Percentiles rank a stretch among this genome's conserved stretches.
Conservation (phyloP, 2,888 invertebrate species). For the Marasmarcha lunaedactyla region DNA sequence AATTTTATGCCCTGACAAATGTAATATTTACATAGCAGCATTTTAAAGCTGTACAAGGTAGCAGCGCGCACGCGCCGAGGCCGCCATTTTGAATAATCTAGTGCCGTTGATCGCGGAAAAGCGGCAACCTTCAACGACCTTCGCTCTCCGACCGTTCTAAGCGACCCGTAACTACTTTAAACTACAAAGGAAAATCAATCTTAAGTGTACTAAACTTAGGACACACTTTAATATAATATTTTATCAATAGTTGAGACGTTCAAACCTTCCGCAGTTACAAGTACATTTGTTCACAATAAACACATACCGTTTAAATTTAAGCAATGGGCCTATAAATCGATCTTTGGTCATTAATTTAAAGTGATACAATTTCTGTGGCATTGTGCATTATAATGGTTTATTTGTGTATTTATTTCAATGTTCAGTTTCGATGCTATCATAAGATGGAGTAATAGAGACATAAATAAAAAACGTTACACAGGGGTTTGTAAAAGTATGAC, state of each 20-base stretch:
- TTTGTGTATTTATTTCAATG: no score
- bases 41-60: conserved; percentile 20
- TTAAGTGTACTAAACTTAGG: no score
- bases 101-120: conserved; percentile 69
- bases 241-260: conserved; percentile 11
- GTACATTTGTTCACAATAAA: conserved; percentile 8
- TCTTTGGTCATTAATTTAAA: conserved; percentile 39
- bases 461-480: no score
- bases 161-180: conserved; percentile 22
- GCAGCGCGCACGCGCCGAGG: conserved; percentile 63
- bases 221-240: no score
- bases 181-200: no score
- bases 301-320: conserved; percentile 50
- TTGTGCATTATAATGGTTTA: conserved; percentile 19
- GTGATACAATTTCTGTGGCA: conserved; percentile 43
- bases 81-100: conserved; percentile 69
- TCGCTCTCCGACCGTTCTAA: conserved; percentile 60
- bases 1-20: no score
- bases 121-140: conserved; percentile 71
- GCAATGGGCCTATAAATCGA: conserved; percentile 46
- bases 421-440: no score
- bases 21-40: no score
- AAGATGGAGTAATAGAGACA: no score
- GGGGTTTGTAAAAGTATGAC: no score
- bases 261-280: conserved; percentile 4